A percentile compares a stretch with the other conserved stretches of the same genome.
These are phyloP conservation scores for Tragelaphus imberbis DNA, from an alignment of 2,113 vertebrate genomes.

Conservation along the genomic window DNA sequence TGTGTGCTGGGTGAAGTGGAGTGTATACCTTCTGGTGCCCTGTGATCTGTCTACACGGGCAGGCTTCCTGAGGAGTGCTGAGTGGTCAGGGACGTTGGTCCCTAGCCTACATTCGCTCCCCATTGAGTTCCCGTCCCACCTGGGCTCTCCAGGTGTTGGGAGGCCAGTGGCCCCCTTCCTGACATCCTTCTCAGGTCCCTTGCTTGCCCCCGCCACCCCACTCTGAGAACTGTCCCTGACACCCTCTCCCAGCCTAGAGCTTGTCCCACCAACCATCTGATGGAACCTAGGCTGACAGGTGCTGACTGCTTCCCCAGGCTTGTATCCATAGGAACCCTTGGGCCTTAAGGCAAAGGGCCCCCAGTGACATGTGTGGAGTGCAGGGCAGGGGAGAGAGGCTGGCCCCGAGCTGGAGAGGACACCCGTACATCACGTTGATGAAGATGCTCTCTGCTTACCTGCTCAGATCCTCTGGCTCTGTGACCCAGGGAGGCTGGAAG, in stretches of 20 bases:
- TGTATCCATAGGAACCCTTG: background rate
- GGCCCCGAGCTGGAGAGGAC: background rate
- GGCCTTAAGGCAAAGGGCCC: background rate
- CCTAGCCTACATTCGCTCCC: background rate
- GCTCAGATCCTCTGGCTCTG: background rate
- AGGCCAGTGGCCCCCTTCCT: background rate
- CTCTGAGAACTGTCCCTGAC: background rate
- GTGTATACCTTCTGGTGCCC: fast-evolving
- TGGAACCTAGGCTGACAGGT: background rate
- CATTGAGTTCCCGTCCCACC: too few species aligned
- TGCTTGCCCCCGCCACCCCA: background rate
- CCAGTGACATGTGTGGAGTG: background rate
- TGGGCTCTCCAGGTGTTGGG: background rate
- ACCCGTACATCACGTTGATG: fast-evolving
- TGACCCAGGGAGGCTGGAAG: background rate
- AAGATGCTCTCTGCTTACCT: background rate
- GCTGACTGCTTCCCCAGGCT: background rate
- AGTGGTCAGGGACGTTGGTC: background rate
- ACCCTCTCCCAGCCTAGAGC: background rate
- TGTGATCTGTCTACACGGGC: background rate
- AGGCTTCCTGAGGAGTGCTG: background rate
- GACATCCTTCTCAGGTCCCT: too few species aligned
- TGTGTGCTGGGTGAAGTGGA: background rate
- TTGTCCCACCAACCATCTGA: background rate
- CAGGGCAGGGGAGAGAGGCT: background rate